These are phyloP conservation scores for Hermaeophaga mercurialis DNA, from an alignment of 2,888 invertebrate species.

Conservation along the genomic window DNA sequence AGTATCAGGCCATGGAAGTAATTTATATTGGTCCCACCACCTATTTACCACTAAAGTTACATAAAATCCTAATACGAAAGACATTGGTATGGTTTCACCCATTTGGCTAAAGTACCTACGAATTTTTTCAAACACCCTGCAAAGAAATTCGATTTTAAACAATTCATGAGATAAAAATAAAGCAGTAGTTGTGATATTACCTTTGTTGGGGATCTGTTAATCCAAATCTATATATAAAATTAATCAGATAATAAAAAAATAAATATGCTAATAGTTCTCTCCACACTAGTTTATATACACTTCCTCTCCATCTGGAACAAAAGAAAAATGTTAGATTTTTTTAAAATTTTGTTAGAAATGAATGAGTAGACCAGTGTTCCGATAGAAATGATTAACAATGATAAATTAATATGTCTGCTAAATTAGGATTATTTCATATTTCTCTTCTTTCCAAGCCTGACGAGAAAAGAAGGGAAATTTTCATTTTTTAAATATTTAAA, in stretches of 20 bases:
- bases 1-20: conserved; percentile 93
- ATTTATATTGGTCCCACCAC: conserved; percentile 95
- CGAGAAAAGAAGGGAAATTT: too few species aligned
- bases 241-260: conserved; percentile 83
- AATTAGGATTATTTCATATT: too few species aligned
- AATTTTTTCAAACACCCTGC: conserved; percentile 87
- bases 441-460: too few species aligned
- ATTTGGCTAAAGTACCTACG: conserved; percentile 86
- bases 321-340: conserved; percentile 44
- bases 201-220: conserved; percentile 79
- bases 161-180: background rate
- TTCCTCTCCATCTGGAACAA: conserved; percentile 88
- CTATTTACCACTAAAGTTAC: conserved; percentile 89
- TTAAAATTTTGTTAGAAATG: conserved; percentile 10
- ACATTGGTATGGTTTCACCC: conserved; percentile 91
- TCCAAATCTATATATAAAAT: conserved; percentile 83
- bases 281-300: conserved; percentile 95
- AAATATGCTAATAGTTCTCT: conserved; percentile 88
- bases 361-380: background rate
- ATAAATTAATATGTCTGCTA: too few species aligned
- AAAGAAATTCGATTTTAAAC: background rate
- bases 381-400: background rate
- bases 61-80: conserved; percentile 94
- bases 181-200: conserved; percentile 59
- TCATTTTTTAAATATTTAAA: too few species aligned